Base-by-base conservation (phyloP, 2,888 invertebrate species). In the Drosophila falleni region DNA sequence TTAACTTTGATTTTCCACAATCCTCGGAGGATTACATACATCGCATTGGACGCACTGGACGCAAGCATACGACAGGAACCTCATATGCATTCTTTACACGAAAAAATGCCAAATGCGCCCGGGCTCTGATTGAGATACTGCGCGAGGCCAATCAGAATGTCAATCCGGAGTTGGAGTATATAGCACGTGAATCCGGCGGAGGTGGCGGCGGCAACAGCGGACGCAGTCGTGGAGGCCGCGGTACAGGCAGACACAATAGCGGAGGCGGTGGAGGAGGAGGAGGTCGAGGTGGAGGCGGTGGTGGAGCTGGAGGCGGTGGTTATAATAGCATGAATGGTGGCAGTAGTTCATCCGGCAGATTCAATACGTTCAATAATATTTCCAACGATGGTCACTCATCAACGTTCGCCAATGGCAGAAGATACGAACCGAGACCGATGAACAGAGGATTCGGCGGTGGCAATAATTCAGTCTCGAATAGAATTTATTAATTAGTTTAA, bases 21-120 rank as follows among this genome's bases (percentile, higher is more conserved):
- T 97, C 97, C 54, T 97, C 97, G 51, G 98, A 98, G 93, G 98
- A 98, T 93, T 98, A 98, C 93, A 97, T 98, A 88, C 98, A 98
- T 93, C 96, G 98, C 72, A 98, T 98, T 92, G 98, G 98, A 54
- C 95, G 98, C 91, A 98, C 98, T 33, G 98, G 97, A 39, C 95
- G 98, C 55, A 96, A 96, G 58, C 95, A 96, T 92, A 95, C 96
- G 86, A 97, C 96, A 78, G 98, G 97, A 78, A 98, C 98, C 49
- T 97, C 98, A 16, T 98, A 98, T 92, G 98, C 98, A 35, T 98
- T 98, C 94, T 98, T 98, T 93, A 98, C 98, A 16, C 96, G 96
- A 13, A 95, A 95, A 78, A 98, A 98, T 92, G 95, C 95, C 53
- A 96, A 96, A 82, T 97, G 98, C 93, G 97, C 97, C 1, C 95